Conservation (phyloP, 2,113 vertebrate species). For the Mastomys natalensis region DNA sequence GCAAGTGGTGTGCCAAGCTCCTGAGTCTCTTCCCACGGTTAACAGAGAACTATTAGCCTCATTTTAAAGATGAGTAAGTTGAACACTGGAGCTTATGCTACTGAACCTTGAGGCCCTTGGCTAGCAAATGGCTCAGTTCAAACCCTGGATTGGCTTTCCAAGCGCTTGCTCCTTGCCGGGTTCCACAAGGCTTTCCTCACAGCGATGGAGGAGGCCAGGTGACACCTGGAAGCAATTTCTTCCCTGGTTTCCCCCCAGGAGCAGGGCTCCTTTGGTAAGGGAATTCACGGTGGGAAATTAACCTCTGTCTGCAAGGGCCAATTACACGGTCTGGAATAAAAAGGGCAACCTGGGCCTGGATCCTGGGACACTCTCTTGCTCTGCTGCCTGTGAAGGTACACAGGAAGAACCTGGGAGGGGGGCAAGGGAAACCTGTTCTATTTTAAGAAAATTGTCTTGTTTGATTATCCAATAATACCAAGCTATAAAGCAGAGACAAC, state of each 20-base stretch:
- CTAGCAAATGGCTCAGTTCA: neutral
- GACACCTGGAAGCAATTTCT: slow-evolving; percentile 80
- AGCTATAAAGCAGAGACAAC: slow-evolving; percentile 74
- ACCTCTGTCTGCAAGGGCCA: slow-evolving; percentile 76
- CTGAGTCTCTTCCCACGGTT: neutral
- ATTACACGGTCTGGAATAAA: slow-evolving; percentile 75
- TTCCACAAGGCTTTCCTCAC: neutral
- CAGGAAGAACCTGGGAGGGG: neutral
- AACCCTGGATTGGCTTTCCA: neutral
- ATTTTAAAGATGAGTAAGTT: slow-evolving; percentile 41
- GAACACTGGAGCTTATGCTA: neutral
- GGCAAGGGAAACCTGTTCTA: slow-evolving; percentile 31
- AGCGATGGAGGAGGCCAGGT: slow-evolving; percentile 19
- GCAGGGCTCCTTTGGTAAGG: slow-evolving; percentile 41
- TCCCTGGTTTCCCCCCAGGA: slow-evolving; percentile 72
- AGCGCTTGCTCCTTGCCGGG: neutral
- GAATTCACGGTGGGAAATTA: slow-evolving; percentile 70
- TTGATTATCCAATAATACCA: slow-evolving; percentile 82
- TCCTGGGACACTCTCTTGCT: slow-evolving; percentile 3
- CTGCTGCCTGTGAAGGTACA: slow-evolving; percentile 15
- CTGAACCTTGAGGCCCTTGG: neutral
- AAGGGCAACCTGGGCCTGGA: slow-evolving; percentile 44
- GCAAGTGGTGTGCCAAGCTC: neutral
- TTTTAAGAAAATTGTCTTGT: slow-evolving; percentile 78
- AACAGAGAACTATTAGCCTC: neutral